Evolutionary conservation across 2,797 vertebrate genomes (phyloP).

Genomic region (Galago senegalensis): DNA sequence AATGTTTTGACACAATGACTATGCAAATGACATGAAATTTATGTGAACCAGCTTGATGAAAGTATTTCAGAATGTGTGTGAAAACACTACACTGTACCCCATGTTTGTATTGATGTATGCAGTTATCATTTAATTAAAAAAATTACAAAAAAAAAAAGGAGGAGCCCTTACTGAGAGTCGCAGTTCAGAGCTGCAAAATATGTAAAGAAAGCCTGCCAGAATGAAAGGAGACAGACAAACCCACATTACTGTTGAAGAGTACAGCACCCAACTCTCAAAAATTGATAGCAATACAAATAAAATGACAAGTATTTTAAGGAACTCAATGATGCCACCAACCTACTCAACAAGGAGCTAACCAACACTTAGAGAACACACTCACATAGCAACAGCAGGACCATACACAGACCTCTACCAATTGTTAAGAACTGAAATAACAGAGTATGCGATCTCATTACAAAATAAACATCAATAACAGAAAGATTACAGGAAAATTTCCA

Average conservation of each 20-base stretch:
- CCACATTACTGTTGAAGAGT: background rate
- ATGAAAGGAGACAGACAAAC: background rate
- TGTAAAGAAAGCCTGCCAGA: background rate
- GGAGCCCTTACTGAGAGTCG: background rate
- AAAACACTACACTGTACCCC: too few relatives aligned
- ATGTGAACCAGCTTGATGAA: too few relatives aligned
- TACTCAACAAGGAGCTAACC: background rate
- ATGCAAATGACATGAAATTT: too few relatives aligned
- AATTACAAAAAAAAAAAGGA: background rate
- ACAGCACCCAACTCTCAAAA: background rate
- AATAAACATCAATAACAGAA: background rate
- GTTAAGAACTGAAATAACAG: background rate
- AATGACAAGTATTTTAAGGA: background rate
- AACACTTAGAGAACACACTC: background rate
- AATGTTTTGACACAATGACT: too few relatives aligned
- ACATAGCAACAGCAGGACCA: background rate
- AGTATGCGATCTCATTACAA: background rate
- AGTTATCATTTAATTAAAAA: too few relatives aligned
- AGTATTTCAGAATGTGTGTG: too few relatives aligned
- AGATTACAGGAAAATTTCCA: conserved; percentile 1
- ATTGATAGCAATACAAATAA: background rate
- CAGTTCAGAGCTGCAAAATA: background rate
- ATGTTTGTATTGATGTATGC: too few relatives aligned
- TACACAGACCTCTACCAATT: background rate
- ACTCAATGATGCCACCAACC: background rate